phyloP scores from a whole-genome alignment of 2,888 invertebrate genomes.

The Hydrotaea diabolus region DNA sequence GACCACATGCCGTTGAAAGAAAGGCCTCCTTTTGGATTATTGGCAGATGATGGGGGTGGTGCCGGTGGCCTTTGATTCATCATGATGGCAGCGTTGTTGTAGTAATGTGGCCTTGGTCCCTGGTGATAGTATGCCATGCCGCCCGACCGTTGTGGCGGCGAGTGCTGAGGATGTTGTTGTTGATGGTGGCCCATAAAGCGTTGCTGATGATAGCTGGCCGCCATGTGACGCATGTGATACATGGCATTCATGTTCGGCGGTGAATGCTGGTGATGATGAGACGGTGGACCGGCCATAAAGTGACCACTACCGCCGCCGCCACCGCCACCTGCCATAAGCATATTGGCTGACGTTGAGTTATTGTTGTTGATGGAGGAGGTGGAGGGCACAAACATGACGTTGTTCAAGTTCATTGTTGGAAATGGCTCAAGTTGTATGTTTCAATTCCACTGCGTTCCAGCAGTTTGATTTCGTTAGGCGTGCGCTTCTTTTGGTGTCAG shows the following conservation, averaged over 20 bases:
- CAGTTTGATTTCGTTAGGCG: background rate
- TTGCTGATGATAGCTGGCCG: background rate
- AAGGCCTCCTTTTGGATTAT: background rate
- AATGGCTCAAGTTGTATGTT: background rate
- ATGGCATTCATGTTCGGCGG: background rate
- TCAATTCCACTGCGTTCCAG: slow-evolving; percentile 23
- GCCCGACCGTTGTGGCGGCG: slow-evolving; percentile 8
- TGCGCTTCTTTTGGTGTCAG: background rate
- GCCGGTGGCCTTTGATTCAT: background rate
- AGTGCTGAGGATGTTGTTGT: background rate
- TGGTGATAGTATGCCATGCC: background rate
- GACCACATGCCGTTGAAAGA: background rate
- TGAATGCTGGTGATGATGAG: background rate
- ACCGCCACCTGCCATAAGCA: background rate
- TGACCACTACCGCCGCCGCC: background rate
- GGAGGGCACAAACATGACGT: slow-evolving; percentile 1
- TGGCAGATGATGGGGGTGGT: background rate
- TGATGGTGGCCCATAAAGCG: slow-evolving; percentile 3
- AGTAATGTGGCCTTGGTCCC: background rate
- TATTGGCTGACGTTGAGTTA: background rate
- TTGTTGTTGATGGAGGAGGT: background rate
- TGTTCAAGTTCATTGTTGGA: slow-evolving; percentile 18
- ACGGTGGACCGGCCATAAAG: background rate
- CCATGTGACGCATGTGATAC: slow-evolving; percentile 13
- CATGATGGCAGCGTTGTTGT: background rate